Evolutionary conservation across 2,797 vertebrate genomes (phyloP), one percentile per base, ranked within the genome.

Genomic region (Poeciliopsis gracilis): DNA sequence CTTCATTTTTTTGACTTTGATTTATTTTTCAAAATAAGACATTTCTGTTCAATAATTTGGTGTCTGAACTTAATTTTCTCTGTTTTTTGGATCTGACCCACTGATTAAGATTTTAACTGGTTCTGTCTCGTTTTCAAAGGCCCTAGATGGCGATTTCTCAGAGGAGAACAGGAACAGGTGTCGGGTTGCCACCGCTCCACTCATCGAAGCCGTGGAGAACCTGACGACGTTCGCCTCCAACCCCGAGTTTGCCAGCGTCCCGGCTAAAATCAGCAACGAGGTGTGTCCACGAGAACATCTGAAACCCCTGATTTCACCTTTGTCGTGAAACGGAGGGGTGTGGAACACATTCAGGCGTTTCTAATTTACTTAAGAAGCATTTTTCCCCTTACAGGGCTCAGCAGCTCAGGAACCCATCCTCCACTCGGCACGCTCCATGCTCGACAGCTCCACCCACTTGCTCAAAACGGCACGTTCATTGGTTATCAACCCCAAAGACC

Each of bases 121-220:
- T 59, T 59, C 28, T 59, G 28, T 28, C 30, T 12, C 4, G 5
- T 59, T 16, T 59, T 16, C 13, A 30, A 28, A 99, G 98, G 97
- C 98, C 5, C 93, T 99, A 82, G 98, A 99, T 43, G 98, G 98
- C 0, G 98, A 99, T 94, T 99, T 99, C 94, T 99, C 98, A 0
- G 97, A 99, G 41, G 98, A 99, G 87, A 99, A 99, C 82, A 97
- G 98, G 72, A 97, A 94, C 89, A 97, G 95, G 82, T 99, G 98
- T 87, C 95, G 97, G 4, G 93, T 96, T 1, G 97, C 98, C 72
- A 99, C 98, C 0, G 93, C 95, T 1, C 98, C 98, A 0, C 93
- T 99, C 66, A 99, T 99, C 5, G 97, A 99, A 82, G 98, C 98
- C 0, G 98, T 99, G 83, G 98, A 99, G 90, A 99, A 99, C 87